These are phyloP conservation scores for Baryphthengus martii DNA, from an alignment of 2,113 vertebrate species.

Conservation along the genomic window DNA sequence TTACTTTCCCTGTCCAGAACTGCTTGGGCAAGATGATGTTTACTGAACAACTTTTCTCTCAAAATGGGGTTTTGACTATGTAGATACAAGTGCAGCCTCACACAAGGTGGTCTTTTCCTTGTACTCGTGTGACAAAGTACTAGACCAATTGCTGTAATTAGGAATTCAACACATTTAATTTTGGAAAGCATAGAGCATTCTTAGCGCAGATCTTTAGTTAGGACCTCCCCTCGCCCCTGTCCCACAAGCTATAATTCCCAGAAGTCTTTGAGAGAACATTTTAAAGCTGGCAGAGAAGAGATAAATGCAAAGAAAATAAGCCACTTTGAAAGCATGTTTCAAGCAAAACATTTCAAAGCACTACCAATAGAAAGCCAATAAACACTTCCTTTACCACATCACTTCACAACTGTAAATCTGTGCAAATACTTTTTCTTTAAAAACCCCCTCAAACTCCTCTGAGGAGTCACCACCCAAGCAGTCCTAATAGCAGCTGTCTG, in stretches of 20 bases:
- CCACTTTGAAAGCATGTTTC: not conserved
- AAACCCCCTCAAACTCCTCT: not conserved
- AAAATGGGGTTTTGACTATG: not conserved
- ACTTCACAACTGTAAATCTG: not conserved
- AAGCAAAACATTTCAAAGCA: not conserved
- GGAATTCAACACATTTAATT: conserved; percentile 4
- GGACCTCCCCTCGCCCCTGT: too few species aligned
- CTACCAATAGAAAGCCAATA: not conserved
- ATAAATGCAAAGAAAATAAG: conserved; percentile 24
- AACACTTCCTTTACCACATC: not conserved
- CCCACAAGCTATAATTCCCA: not conserved
- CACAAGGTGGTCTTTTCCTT: not conserved
- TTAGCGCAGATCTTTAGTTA: not conserved
- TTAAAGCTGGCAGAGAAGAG: not conserved
- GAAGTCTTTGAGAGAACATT: not conserved
- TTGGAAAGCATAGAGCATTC: not conserved
- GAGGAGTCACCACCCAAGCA: not conserved
- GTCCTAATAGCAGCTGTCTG: not conserved
- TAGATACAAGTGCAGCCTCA: not conserved
- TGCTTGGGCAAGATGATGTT: not conserved
- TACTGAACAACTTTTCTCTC: not conserved
- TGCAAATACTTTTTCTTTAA: not conserved
- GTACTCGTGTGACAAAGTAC: not conserved
- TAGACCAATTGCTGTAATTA: not conserved
- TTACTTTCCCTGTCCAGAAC: not conserved